Evolutionary conservation across 2,797 vertebrate species (phyloP).

Genomic region (Jordanella pulchra): DNA sequence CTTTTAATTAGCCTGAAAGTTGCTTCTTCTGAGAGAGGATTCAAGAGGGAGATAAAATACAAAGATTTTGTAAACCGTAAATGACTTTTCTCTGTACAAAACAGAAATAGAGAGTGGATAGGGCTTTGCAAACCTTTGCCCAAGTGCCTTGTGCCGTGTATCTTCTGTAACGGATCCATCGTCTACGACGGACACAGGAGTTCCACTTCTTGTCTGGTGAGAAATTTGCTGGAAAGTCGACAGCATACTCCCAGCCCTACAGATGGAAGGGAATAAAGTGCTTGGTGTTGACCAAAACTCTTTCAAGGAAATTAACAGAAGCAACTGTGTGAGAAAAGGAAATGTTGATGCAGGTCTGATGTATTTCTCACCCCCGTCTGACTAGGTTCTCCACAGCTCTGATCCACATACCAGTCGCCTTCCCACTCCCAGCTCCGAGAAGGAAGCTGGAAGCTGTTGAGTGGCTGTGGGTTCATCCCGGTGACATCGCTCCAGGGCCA

Average conservation of each 20-base stretch:
- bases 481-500: conserved; percentile 97
- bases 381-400: conserved; percentile 93
- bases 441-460: conserved; percentile 89
- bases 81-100: neutral
- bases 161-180: conserved; percentile 97
- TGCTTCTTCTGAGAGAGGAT: too few relatives aligned
- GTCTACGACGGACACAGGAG: conserved; percentile 94
- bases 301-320: neutral
- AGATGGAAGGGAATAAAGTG: conserved; percentile 17
- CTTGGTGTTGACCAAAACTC: neutral
- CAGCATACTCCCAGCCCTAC: conserved; percentile 96
- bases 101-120: neutral
- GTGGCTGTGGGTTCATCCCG: conserved; percentile 87
- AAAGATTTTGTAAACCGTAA: too few relatives aligned
- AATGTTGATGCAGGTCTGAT: neutral
- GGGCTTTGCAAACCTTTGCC: conserved; percentile 83
- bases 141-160: conserved; percentile 89
- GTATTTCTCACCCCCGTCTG: conserved; percentile 90
- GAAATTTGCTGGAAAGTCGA: conserved; percentile 96
- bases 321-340: neutral
- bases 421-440: conserved; percentile 98
- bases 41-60: too few relatives aligned
- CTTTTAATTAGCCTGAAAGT: too few relatives aligned
- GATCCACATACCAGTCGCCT: conserved; percentile 98
- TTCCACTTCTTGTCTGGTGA: conserved; percentile 97